These are phyloP conservation scores for Endomychus coccineus DNA, from an alignment of 2,888 invertebrate species.

Conservation along the genomic window DNA sequence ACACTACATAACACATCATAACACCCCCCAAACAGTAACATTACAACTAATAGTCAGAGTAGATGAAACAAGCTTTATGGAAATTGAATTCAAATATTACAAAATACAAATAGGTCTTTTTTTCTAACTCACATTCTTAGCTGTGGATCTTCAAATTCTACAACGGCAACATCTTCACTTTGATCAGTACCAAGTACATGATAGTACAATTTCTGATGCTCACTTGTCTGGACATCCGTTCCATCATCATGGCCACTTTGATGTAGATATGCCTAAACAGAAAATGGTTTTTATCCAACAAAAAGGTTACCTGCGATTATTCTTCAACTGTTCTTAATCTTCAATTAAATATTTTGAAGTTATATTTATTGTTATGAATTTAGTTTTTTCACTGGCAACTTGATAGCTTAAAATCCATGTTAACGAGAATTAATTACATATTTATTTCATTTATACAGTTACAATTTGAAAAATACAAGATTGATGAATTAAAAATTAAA, in stretches of 20 bases:
- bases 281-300: too few species aligned
- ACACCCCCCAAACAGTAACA: conserved; percentile 1
- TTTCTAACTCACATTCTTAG: conserved; percentile 80
- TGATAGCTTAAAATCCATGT: too few species aligned
- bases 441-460: conserved; percentile 1
- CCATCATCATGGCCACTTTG: conserved; percentile 78
- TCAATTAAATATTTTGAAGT: too few species aligned
- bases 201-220: conserved; percentile 90
- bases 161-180: conserved; percentile 75
- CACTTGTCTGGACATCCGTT: conserved; percentile 78
- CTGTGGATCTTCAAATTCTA: conserved; percentile 87
- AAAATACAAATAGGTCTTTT: not conserved
- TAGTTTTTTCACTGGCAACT: too few species aligned
- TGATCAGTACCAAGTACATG: conserved; percentile 83
- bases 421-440: conserved; percentile 9
- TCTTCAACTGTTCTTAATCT: too few species aligned
- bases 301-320: conserved; percentile 25
- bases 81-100: not conserved
- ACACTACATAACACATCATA: not conserved
- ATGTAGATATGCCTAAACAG: conserved; percentile 77
- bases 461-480: conserved; percentile 33
- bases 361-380: too few species aligned
- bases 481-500: too few species aligned
- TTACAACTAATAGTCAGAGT: not conserved
- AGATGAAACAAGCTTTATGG: too few species aligned